Percentiles rank a stretch among this genome's conserved stretches.
Conservation (phyloP, 2,113 vertebrate species). For the Calyptommatus sinebrachiatus region DNA sequence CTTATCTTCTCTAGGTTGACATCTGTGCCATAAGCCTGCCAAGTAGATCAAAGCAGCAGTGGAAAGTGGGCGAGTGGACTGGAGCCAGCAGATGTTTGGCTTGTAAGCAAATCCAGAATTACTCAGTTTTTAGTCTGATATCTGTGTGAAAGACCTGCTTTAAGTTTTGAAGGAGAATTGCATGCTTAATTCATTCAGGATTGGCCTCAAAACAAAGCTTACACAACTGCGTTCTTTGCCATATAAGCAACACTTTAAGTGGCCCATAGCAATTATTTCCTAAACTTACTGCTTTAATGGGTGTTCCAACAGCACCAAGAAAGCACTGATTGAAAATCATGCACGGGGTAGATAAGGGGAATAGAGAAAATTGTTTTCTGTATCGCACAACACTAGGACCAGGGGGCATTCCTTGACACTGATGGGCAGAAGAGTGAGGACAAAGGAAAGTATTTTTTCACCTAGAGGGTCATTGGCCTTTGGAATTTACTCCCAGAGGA, state of each 20-base stretch:
- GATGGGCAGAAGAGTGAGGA: no score
- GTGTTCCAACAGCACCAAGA: neutral
- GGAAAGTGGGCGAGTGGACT: constrained; percentile 25
- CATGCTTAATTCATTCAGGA: neutral
- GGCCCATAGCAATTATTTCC: neutral
- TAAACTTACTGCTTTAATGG: neutral
- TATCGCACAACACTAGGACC: no score
- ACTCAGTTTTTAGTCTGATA: constrained; percentile 29
- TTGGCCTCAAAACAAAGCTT: neutral
- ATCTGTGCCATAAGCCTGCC: constrained; percentile 59
- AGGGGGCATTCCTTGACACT: no score
- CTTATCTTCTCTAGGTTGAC: constrained; percentile 52
- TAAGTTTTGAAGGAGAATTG: neutral
- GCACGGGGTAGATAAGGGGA: no score
- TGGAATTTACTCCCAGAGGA: no score
- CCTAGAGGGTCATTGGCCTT: no score
- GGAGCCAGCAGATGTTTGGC: constrained; percentile 29
- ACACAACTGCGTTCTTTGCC: neutral
- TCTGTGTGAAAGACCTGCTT: neutral
- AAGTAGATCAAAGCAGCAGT: constrained; percentile 37
- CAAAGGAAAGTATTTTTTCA: no score
- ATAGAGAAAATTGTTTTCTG: no score
- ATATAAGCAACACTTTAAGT: neutral
- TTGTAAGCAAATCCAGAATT: constrained; percentile 6
- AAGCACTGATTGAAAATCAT: no score